Conservation (phyloP, 2,888 invertebrate species). For the Sarcophaga variegata region DNA sequence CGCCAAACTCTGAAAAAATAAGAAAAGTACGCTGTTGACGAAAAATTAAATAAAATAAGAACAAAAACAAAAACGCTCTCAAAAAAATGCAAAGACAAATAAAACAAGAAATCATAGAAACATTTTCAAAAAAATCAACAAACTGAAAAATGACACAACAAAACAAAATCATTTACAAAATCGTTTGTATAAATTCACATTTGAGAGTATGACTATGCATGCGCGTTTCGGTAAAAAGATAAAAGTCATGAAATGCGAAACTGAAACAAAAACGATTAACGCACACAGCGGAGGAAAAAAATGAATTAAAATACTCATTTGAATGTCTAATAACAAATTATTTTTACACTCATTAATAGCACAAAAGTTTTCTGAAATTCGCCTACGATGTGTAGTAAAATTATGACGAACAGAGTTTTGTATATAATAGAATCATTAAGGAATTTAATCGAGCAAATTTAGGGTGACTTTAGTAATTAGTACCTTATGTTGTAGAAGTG, state of each 20-base stretch:
- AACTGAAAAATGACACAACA: background rate
- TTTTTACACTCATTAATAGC: slow-evolving; percentile 30
- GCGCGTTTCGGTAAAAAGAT: no score
- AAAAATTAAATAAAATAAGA: slow-evolving; percentile 41
- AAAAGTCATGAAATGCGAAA: background rate
- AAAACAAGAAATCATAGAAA: slow-evolving; percentile 10
- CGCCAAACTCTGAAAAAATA: slow-evolving; percentile 23
- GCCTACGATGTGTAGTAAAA: background rate
- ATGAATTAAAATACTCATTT: background rate
- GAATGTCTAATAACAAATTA: slow-evolving; percentile 40
- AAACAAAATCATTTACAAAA: background rate
- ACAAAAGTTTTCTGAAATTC: slow-evolving; percentile 20
- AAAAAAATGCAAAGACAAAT: background rate
- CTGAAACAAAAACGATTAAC: slow-evolving; percentile 34
- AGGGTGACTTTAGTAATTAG: no score
- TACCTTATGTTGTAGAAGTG: no score
- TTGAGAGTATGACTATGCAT: background rate
- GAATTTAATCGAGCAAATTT: no score
- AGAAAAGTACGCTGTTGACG: slow-evolving; percentile 21
- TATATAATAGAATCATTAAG: no score
- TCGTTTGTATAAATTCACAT: background rate
- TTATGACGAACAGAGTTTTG: slow-evolving; percentile 17
- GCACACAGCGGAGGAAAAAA: background rate
- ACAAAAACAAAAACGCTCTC: slow-evolving; percentile 4
- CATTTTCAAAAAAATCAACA: slow-evolving; percentile 13